Conservation (phyloP, 2,888 invertebrate genomes). For the Erpobdella octoculata region DNA sequence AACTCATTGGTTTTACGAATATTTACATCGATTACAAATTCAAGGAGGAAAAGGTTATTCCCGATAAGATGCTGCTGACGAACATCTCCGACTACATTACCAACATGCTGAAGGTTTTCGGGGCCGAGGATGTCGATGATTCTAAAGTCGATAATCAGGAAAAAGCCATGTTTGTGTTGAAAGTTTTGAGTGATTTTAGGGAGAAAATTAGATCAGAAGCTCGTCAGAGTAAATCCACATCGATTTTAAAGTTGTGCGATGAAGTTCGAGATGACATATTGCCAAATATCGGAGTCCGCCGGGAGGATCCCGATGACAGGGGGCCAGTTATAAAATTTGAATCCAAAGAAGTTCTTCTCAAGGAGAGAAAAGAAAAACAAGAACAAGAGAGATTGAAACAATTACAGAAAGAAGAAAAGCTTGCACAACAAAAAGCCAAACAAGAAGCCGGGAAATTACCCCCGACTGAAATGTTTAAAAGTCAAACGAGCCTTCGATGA, state of each 20-base stretch:
- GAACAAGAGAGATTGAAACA: conserved; percentile 61
- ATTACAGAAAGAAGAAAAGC: conserved; percentile 65
- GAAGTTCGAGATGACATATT: conserved; percentile 73
- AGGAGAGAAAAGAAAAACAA: conserved; percentile 66
- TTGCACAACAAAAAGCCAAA: conserved; percentile 66
- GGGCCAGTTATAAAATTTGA: conserved; percentile 70
- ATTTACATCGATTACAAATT: conserved; percentile 67
- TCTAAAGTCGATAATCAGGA: too few relatives aligned
- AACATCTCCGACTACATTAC: conserved; percentile 76
- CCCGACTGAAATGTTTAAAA: conserved; percentile 73
- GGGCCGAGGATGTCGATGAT: too few relatives aligned
- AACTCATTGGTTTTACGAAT: conserved; percentile 77
- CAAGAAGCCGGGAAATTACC: conserved; percentile 75
- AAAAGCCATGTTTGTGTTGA: too few relatives aligned
- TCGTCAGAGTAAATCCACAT: conserved; percentile 55
- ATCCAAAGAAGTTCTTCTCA: conserved; percentile 64
- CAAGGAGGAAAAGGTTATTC: conserved; percentile 48
- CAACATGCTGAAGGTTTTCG: conserved; percentile 51
- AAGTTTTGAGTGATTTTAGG: conserved; percentile 80
- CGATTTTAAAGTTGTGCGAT: conserved; percentile 84
- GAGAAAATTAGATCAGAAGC: conserved; percentile 68
- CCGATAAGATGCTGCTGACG: conserved; percentile 65
- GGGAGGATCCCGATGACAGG: conserved; percentile 78
- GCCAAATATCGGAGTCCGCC: conserved; percentile 81
- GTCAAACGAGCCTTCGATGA: conserved; percentile 82